Evolutionary conservation across 2,888 invertebrate genomes (phyloP), one percentile per base, ranked within the genome.

Genomic region (Ochropleura plecta): DNA sequence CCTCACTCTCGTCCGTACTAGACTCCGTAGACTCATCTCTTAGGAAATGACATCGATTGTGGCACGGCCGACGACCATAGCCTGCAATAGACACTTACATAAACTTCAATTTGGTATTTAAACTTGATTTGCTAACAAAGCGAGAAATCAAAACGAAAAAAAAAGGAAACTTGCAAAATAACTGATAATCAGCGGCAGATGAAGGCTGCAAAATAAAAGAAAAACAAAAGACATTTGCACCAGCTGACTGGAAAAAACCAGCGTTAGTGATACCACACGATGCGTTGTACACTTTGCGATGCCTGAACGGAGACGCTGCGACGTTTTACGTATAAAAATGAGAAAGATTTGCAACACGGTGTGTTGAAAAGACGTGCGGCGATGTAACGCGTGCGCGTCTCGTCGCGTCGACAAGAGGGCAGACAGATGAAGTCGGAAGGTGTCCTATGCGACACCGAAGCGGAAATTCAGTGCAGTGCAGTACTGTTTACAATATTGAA

Each of bases 11-110:
- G 20, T 95, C 95, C 5, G 95, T 93, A 83, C 96, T 96, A 73
- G 96, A 96, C 80, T 95, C 95, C 42, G 94, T 94, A 5, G 96
- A 95, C 80, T 95, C 95, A 76, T 94, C 93, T 79, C 92, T 91
- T 73, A 93, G 87, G 10, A 91, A 87, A 70, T 91, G 92, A 86
- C 92, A 94, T 86, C 91, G 92, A 85, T 92, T 90, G 87, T 90
- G 89, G 86, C 92, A 92, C 76, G 92, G 91, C 69, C 92, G 93
- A 53, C 93, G 93, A 79, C 93, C 90, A 90, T 94, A 93, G 82
- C 96, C 96, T 96, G 96, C 69, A 95, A 96, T 88, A 82, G 78
- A 92, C 71, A 90, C 79, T 84, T 73, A 83, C 65, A 83, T 91
- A 79, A 89, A 88, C 77, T 72, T 83, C 63, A 49, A 79, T 53